Evolutionary conservation across 2,888 invertebrate species (phyloP), one percentile per base, ranked within the genome.

Genomic region (Emesis furor): DNA sequence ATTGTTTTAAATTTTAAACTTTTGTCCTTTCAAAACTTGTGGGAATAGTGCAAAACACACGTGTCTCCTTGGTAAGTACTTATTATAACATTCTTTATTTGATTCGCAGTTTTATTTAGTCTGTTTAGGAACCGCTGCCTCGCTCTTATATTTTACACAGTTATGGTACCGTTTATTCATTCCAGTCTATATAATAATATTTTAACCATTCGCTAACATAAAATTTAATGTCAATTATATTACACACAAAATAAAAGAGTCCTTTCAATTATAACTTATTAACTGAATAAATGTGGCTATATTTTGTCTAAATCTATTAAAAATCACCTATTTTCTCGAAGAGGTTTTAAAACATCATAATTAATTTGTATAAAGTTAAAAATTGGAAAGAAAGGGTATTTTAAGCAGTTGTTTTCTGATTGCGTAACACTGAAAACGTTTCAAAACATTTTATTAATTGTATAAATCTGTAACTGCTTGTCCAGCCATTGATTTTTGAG

Each of bases 81-180:
- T 95, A 95, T 93, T 92, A 91, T 93, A 90, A 91, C 91, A 91
- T 32, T 81, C 76, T 76, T 32, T 74, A 73, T 74, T 81, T 65
- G 51, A 71, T 51, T 79, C 51, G 55, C 73, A 42, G 77, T 73
- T 82, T 82, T 84, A 76, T 71, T 59, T 81, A 68, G 74, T 79
- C 62, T 73, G 55, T 72, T 89, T 88, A 91, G 95, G 95, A 94
- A 94, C 93, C 88, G 90, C 91, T 90, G 92, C 95, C 95, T 95
- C 95, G 95, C 95, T 92, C 90, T 62, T 92, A 88, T 87, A 87
- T 89, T 89, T 89, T 85, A 91, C 92, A 92, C 93, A 93, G 93
- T 94, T 93, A 92, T 81, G 92, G 92, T 90, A 90, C 91, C 90
- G 86, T 88, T 89, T 81, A 92, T 93, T 90, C 95, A 95, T 95